Conservation (phyloP, 2,113 vertebrate genomes). For the Fulica atra region DNA sequence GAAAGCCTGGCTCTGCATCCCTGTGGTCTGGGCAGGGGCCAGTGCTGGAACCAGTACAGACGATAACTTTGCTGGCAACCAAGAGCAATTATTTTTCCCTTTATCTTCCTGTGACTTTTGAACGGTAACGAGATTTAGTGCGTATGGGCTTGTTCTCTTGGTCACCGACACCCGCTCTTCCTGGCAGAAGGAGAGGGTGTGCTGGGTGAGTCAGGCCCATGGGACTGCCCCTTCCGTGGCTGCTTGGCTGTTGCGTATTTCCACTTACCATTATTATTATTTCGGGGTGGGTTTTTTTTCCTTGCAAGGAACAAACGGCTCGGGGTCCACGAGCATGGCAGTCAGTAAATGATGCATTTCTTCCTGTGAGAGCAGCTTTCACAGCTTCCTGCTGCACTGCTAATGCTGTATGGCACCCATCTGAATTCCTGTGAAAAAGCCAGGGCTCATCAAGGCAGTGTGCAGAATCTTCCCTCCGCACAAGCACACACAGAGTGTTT, state of each 20-base stretch:
- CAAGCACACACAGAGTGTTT: conserved; percentile 32
- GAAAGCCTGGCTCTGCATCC: background rate
- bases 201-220: conserved; percentile 47
- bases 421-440: conserved; percentile 25
- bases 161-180: conserved; percentile 30
- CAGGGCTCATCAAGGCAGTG: background rate
- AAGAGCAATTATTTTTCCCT: conserved; percentile 18
- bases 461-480: conserved; percentile 24
- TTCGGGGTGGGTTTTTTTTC: background rate
- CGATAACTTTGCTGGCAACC: background rate
- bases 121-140: conserved; percentile 28
- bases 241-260: conserved; percentile 36
- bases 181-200: background rate
- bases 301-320: background rate
- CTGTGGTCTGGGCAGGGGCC: conserved; percentile 48
- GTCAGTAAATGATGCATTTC: conserved; percentile 52
- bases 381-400: conserved; percentile 36
- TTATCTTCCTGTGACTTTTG: conserved; percentile 29
- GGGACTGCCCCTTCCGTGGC: conserved; percentile 45
- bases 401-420: conserved; percentile 37
- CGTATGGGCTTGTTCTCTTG: background rate
- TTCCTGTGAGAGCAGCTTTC: conserved; percentile 33
- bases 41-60: conserved; percentile 35
- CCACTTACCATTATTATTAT: background rate
- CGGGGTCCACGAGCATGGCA: conserved; percentile 46